These are phyloP conservation scores for Anastrepha obliqua DNA, from an alignment of 1,140 invertebrate species.

Conservation along the genomic window DNA sequence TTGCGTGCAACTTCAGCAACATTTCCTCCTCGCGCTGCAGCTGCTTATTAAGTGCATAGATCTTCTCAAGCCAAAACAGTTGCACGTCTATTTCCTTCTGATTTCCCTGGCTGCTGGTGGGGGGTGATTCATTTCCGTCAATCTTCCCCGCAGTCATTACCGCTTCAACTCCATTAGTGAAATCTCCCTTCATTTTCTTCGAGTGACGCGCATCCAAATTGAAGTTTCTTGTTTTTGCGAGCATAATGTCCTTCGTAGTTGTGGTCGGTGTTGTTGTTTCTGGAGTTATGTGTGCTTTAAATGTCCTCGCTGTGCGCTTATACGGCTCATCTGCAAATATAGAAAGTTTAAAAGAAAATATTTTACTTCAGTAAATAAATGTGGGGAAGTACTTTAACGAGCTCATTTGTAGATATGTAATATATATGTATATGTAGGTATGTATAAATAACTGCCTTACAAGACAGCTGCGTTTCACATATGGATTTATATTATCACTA, in stretches of 20 bases:
- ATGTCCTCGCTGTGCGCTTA: constrained; percentile 38
- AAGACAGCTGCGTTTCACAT: too few species aligned
- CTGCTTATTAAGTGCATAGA: constrained; percentile 82
- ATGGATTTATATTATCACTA: too few species aligned
- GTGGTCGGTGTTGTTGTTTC: constrained; percentile 13
- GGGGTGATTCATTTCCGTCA: neutral
- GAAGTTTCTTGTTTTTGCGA: neutral
- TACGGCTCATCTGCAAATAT: constrained; percentile 56
- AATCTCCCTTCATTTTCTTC: constrained; percentile 45
- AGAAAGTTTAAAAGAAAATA: constrained; percentile 11
- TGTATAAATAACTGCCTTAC: too few species aligned
- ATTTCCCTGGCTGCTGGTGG: neutral
- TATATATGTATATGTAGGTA: too few species aligned
- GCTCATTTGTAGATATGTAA: neutral
- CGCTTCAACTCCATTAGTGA: neutral
- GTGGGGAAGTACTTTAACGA: neutral
- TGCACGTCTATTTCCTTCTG: constrained; percentile 73
- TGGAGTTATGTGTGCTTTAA: neutral
- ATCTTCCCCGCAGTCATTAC: neutral
- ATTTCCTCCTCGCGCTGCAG: constrained; percentile 83
- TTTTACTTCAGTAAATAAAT: neutral
- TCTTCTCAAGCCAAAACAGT: constrained; percentile 81
- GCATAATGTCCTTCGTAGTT: constrained; percentile 1
- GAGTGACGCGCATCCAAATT: constrained; percentile 33
- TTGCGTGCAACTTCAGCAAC: constrained; percentile 79